These are phyloP conservation scores for Limnothrissa miodon DNA, from an alignment of 2,113 vertebrate genomes.

Conservation along the genomic window DNA sequence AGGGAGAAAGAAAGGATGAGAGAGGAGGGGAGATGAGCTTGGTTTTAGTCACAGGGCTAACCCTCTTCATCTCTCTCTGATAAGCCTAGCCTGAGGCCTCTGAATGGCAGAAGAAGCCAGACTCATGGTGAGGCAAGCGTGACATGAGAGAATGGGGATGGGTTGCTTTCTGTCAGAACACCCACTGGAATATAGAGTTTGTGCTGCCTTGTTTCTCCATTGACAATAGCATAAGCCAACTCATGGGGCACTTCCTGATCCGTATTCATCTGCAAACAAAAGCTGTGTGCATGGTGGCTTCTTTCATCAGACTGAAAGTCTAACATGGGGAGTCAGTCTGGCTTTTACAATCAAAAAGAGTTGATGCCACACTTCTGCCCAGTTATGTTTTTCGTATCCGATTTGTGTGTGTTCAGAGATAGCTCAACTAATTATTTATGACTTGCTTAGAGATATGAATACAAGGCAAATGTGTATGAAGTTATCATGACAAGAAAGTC, in stretches of 20 bases:
- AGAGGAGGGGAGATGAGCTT: constrained; percentile 17
- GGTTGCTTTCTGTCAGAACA: neutral
- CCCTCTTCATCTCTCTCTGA: constrained; percentile 25
- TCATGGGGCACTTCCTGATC: neutral
- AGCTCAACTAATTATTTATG: neutral
- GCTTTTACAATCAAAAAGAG: neutral
- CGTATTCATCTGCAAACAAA: neutral
- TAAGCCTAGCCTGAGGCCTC: constrained; percentile 31
- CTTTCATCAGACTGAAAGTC: neutral
- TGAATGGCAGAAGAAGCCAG: neutral
- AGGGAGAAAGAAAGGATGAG: neutral
- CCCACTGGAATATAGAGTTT: neutral
- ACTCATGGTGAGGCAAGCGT: neutral
- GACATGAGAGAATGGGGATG: neutral
- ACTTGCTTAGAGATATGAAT: neutral
- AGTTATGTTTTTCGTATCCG: neutral
- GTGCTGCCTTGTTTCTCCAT: neutral
- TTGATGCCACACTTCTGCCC: neutral
- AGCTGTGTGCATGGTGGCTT: neutral
- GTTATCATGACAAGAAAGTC: neutral
- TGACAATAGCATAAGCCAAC: neutral
- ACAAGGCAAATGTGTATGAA: neutral
- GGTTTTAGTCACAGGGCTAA: constrained; percentile 37
- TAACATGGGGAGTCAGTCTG: neutral
- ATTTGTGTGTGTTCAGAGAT: neutral